A percentile compares a stretch with the other conserved stretches of the same genome.
phyloP scores from a whole-genome alignment of 2,797 vertebrate species.

The Phoebastria nigripes region DNA sequence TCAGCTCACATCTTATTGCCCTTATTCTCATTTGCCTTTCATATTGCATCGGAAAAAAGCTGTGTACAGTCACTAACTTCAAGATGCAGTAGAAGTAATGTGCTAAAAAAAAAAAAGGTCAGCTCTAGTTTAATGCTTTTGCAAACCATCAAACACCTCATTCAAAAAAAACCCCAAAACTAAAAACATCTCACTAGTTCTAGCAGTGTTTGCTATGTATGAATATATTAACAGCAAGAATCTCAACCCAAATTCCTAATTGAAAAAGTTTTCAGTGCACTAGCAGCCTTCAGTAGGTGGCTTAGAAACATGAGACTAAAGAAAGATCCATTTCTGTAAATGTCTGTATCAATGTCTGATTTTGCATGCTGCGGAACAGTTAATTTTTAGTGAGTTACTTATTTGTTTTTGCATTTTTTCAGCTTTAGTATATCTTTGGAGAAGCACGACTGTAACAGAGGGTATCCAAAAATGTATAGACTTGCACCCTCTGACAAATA shows the following conservation, averaged over 20 bases:
- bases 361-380: neutral
- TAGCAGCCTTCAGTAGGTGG: neutral
- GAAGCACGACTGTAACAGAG: fast-evolving
- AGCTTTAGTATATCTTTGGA: neutral
- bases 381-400: neutral
- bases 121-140: neutral
- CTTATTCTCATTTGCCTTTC: neutral
- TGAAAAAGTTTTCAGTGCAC: neutral
- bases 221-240: neutral
- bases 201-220: neutral
- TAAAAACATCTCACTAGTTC: neutral
- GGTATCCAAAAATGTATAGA: neutral
- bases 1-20: neutral
- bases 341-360: neutral
- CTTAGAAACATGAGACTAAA: neutral
- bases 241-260: neutral
- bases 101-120: neutral
- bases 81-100: neutral
- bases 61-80: neutral
- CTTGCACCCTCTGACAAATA: neutral
- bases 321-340: neutral
- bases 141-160: neutral
- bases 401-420: neutral
- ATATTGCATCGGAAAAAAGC: neutral
- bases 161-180: neutral